Conservation (phyloP, 2,113 vertebrate species). For the Pygoscelis antarcticus region DNA sequence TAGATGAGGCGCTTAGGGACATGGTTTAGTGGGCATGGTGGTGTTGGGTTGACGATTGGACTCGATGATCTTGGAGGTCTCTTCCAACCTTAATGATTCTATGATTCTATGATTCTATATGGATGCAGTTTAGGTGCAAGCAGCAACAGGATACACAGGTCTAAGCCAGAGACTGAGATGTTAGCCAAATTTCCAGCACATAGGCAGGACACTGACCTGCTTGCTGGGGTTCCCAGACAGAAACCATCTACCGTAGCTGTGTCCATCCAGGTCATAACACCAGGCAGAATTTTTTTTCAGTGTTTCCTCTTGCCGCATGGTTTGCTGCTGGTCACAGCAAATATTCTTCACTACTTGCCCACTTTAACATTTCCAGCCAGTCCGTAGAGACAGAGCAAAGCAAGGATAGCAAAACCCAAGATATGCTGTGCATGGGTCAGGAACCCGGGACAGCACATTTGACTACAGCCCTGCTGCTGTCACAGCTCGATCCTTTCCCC, state of each 20-base stretch:
- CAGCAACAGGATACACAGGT: not conserved
- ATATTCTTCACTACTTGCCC: not conserved
- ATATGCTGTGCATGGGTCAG: accelerated
- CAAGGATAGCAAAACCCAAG: not conserved
- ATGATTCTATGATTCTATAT: no score
- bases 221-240: not conserved
- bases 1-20: no score
- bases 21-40: no score
- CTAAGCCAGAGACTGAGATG: not conserved
- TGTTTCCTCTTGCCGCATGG: not conserved
- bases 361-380: not conserved
- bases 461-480: not conserved
- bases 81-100: no score
- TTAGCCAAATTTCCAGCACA: not conserved
- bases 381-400: not conserved
- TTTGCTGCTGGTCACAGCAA: not conserved
- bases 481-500: not conserved
- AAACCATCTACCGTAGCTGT: not conserved
- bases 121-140: not conserved
- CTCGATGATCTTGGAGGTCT: no score
- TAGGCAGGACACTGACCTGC: not conserved
- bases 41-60: no score
- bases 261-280: not conserved
- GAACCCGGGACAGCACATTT: not conserved
- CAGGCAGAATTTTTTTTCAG: not conserved